phyloP scores from a whole-genome alignment of 1,140 invertebrate genomes.

The Trinorchestia longiramus region DNA sequence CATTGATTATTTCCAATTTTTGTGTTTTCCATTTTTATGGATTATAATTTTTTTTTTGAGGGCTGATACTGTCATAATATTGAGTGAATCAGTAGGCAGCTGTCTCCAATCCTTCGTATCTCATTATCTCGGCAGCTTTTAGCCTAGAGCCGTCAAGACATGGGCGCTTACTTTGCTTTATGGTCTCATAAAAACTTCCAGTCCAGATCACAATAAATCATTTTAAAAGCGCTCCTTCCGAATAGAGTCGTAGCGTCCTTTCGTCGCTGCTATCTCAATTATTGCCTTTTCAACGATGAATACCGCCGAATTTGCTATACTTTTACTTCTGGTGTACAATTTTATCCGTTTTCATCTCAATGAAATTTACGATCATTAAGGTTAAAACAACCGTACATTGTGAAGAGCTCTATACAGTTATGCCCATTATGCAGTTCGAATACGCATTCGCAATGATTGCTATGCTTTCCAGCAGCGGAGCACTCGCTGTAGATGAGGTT shows the following conservation, averaged over 20 bases:
- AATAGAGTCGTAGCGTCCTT: not conserved
- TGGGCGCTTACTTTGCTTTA: not conserved
- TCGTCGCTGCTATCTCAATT: not conserved
- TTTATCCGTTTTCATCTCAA: not conserved
- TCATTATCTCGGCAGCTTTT: not conserved
- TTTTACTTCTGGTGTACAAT: not conserved
- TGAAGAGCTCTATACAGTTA: not conserved
- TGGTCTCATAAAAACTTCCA: constrained; percentile 6
- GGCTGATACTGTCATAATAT: not conserved
- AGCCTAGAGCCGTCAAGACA: not conserved
- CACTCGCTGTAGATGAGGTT: not conserved
- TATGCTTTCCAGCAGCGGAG: not conserved
- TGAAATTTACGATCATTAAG: not conserved
- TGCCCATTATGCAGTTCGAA: no score
- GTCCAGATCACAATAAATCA: constrained; percentile 11
- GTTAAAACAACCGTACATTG: no score
- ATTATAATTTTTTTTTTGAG: not conserved
- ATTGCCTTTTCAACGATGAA: not conserved
- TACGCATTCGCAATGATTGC: not conserved
- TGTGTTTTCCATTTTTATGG: not conserved
- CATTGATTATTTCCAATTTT: not conserved
- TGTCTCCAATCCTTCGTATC: not conserved
- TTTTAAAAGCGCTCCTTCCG: not conserved
- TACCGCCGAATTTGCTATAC: not conserved
- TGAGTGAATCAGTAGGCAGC: not conserved